phyloP scores from a whole-genome alignment of 2,113 vertebrate genomes.

The Seriola aureovittata region DNA sequence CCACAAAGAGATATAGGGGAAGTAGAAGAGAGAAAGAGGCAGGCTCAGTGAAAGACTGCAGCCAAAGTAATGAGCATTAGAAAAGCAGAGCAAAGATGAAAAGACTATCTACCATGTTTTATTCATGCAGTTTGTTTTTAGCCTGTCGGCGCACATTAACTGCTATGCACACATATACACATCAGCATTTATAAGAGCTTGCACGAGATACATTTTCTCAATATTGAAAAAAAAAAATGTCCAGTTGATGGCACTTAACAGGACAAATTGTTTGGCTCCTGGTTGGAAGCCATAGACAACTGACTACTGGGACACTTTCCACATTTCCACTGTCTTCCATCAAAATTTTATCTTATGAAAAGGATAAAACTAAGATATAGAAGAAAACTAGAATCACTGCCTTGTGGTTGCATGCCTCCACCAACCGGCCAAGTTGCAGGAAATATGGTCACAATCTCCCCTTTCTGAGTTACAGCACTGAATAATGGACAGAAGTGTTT shows the following conservation, averaged over 20 bases:
- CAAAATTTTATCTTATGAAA: background rate
- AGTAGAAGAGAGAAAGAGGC: slow-evolving; percentile 32
- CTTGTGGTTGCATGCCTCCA: too few relatives aligned
- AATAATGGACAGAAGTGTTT: too few relatives aligned
- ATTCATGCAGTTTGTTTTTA: slow-evolving; percentile 82
- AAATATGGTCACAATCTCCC: too few relatives aligned
- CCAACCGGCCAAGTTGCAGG: too few relatives aligned
- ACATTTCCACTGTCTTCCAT: slow-evolving; percentile 3
- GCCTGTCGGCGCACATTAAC: slow-evolving; percentile 66
- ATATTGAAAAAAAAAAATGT: slow-evolving; percentile 20
- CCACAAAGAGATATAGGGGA: slow-evolving; percentile 55
- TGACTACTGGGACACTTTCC: background rate
- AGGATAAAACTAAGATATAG: too few relatives aligned
- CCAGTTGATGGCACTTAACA: slow-evolving; percentile 42
- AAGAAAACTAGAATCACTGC: too few relatives aligned
- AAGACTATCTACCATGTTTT: slow-evolving; percentile 74
- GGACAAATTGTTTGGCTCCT: slow-evolving; percentile 37
- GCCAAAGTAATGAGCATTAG: slow-evolving; percentile 77
- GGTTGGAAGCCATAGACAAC: slow-evolving; percentile 13
- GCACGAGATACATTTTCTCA: slow-evolving; percentile 18
- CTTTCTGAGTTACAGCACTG: too few relatives aligned
- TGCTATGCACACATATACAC: slow-evolving; percentile 59
- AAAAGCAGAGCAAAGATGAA: slow-evolving; percentile 78
- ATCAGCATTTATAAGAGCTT: slow-evolving; percentile 53
- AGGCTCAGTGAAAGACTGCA: slow-evolving; percentile 53